phyloP scores from a whole-genome alignment of 1,140 invertebrate species.

The Habropoda laboriosa region DNA sequence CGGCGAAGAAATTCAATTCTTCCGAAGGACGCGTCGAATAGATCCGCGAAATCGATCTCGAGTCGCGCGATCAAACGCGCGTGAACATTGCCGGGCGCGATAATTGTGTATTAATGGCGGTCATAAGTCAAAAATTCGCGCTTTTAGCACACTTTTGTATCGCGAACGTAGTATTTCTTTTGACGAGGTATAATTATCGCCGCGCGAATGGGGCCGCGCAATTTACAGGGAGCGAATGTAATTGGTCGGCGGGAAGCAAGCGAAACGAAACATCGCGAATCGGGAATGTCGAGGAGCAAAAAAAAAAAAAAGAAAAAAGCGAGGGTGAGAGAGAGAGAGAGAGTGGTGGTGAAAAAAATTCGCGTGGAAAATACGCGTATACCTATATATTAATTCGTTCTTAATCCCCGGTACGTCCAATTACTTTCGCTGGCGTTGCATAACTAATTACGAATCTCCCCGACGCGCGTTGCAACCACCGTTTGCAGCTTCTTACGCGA shows the following conservation, averaged over 20 bases:
- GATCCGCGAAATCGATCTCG: not conserved
- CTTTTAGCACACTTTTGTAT: constrained; percentile 47
- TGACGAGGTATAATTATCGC: constrained; percentile 43
- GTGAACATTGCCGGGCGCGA: constrained; percentile 21
- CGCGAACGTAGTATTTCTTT: constrained; percentile 37
- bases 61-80: constrained; percentile 11
- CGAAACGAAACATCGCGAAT: constrained; percentile 39
- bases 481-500: constrained; percentile 34
- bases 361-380: not conserved
- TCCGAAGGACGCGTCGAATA: not conserved
- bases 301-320: not conserved
- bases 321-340: not conserved
- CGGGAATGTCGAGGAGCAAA: not conserved
- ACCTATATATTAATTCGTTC: constrained; percentile 40
- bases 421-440: constrained; percentile 41
- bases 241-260: constrained; percentile 26
- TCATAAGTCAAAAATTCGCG: constrained; percentile 40
- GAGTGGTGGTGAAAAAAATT: not conserved
- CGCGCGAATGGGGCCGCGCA: constrained; percentile 39
- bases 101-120: constrained; percentile 43
- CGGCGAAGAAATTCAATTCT: no score
- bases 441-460: constrained; percentile 40
- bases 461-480: not conserved
- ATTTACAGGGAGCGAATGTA: constrained; percentile 44
- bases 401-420: constrained; percentile 43